Conservation (phyloP, 2,797 vertebrate genomes). For the Oryzias sinensis region DNA sequence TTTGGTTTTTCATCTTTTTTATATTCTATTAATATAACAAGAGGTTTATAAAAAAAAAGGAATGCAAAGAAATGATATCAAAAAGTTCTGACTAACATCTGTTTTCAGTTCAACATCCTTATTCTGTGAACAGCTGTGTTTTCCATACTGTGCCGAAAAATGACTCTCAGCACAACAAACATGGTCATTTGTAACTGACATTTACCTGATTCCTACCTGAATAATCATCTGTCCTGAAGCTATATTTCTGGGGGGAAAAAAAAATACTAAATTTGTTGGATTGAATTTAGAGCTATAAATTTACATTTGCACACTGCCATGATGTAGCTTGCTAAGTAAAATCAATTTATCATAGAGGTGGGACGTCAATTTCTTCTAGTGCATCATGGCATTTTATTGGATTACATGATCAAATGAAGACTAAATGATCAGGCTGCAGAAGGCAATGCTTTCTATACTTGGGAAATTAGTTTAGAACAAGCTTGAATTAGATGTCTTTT, state of each 20-base stretch:
- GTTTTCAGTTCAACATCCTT: slow-evolving; percentile 1
- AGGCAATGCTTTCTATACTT: slow-evolving; percentile 42
- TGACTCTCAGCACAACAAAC: slow-evolving; percentile 15
- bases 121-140: slow-evolving; percentile 9
- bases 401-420: slow-evolving; percentile 70
- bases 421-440: slow-evolving; percentile 41
- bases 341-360: slow-evolving; percentile 49
- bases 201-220: slow-evolving; percentile 41
- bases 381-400: slow-evolving; percentile 57
- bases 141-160: slow-evolving; percentile 13
- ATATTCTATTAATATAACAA: background rate
- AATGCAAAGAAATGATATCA: background rate
- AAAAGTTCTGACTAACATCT: slow-evolving; percentile 5
- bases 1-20: slow-evolving; percentile 1
- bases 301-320: slow-evolving; percentile 36
- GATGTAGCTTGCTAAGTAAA: slow-evolving; percentile 29
- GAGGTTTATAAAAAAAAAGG: background rate
- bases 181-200: slow-evolving; percentile 46
- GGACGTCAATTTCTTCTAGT: slow-evolving; percentile 48
- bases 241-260: slow-evolving; percentile 30
- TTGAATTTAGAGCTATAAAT: slow-evolving; percentile 40
- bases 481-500: slow-evolving; percentile 37
- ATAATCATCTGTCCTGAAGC: slow-evolving; percentile 32
- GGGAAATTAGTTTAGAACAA: slow-evolving; percentile 40
- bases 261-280: slow-evolving; percentile 40